phyloP scores from a whole-genome alignment of 2,888 invertebrate genomes.

The Chromoteleia sp. region DNA sequence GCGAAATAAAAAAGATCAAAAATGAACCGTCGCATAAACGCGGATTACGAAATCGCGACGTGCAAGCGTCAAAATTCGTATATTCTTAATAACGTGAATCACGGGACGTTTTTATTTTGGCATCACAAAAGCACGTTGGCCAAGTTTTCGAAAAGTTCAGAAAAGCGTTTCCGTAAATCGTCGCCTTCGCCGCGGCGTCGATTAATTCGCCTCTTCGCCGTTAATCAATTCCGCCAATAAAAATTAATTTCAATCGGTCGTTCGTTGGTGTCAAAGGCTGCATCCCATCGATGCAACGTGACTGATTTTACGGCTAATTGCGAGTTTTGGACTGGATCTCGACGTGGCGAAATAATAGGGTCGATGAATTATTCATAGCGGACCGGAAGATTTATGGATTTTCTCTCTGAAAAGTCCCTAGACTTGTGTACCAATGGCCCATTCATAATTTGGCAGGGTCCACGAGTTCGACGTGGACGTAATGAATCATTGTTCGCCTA shows the following conservation, averaged over 20 bases:
- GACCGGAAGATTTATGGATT: neutral
- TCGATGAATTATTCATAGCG: neutral
- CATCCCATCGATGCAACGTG: too few relatives aligned
- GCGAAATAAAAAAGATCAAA: neutral
- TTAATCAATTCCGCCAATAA: too few relatives aligned
- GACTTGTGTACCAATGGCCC: constrained; percentile 7
- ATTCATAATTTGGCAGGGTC: constrained; percentile 24
- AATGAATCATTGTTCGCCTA: constrained; percentile 30
- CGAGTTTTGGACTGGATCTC: too few relatives aligned
- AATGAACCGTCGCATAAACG: constrained; percentile 1
- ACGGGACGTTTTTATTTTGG: constrained; percentile 13
- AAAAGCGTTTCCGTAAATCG: too few relatives aligned
- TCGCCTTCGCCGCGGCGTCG: too few relatives aligned
- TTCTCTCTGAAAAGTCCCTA: neutral
- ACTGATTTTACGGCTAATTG: too few relatives aligned
- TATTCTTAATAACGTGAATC: constrained; percentile 17
- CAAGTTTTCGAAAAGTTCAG: too few relatives aligned
- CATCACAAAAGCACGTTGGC: too few relatives aligned
- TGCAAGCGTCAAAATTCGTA: constrained; percentile 6
- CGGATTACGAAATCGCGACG: constrained; percentile 21
- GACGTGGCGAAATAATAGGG: too few relatives aligned
- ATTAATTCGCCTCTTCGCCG: too few relatives aligned
- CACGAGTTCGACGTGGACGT: neutral
- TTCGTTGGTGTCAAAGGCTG: too few relatives aligned
- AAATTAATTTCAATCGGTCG: too few relatives aligned